Conservation (phyloP, 23 tunicate species). For the Ciona savignyi region DNA sequence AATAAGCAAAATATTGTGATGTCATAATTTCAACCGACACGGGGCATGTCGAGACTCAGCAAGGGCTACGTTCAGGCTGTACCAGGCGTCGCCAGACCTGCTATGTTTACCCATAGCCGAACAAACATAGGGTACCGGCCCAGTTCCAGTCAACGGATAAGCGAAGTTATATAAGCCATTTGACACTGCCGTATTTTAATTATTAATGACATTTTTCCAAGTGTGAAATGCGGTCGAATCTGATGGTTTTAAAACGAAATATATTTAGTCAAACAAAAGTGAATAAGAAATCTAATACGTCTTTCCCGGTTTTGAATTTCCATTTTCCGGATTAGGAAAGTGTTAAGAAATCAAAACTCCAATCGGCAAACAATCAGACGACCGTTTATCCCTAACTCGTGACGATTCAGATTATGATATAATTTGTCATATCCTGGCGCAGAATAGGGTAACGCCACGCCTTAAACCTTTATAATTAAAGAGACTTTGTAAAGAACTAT, state of each 20-base stretch:
- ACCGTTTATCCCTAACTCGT: background rate
- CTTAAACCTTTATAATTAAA: background rate
- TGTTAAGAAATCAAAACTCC: background rate
- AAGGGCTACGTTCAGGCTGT: background rate
- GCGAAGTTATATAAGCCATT: background rate
- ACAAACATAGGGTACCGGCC: background rate
- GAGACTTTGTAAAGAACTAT: background rate
- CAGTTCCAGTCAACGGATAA: background rate
- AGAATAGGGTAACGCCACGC: background rate
- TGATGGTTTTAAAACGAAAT: background rate
- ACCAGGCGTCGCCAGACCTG: conserved; percentile 3
- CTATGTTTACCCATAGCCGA: background rate
- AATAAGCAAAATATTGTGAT: too few species aligned
- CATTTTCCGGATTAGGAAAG: background rate
- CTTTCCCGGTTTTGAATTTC: background rate
- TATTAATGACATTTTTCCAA: too few species aligned
- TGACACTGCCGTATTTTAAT: background rate
- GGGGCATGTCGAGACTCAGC: background rate
- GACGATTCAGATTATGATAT: background rate
- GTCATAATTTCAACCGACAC: background rate
- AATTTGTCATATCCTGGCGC: background rate
- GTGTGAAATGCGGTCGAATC: background rate
- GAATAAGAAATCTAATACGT: background rate
- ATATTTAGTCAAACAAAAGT: too few species aligned
- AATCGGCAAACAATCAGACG: background rate